A percentile compares a stretch with the other conserved stretches of the same genome.
These are phyloP conservation scores for Drosophila emarginata DNA, from an alignment of 2,888 invertebrate genomes.

Conservation along the genomic window DNA sequence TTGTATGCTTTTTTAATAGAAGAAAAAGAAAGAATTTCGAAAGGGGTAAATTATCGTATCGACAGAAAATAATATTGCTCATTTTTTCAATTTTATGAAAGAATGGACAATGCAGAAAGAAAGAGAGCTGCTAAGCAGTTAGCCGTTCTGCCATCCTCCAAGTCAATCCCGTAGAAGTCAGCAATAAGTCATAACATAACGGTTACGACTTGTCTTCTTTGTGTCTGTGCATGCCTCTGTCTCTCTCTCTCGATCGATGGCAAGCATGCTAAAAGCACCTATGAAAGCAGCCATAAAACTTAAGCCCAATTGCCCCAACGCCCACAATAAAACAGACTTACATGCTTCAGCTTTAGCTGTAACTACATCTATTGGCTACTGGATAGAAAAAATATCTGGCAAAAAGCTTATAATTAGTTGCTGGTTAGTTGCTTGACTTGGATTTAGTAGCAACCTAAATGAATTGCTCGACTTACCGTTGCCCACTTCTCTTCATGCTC, in stretches of 20 bases:
- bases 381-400: conserved; percentile 20
- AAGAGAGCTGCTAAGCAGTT: background rate
- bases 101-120: background rate
- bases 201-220: background rate
- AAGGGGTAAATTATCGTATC: too few relatives aligned
- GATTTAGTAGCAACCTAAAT: conserved; percentile 56
- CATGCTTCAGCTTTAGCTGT: conserved; percentile 7
- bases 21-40: background rate
- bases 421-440: background rate
- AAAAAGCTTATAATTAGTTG: conserved; percentile 52
- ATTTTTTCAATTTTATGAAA: background rate
- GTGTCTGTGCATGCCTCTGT: too few relatives aligned
- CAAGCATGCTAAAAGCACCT: background rate
- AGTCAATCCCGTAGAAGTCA: background rate
- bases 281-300: conserved; percentile 45
- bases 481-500: conserved; percentile 32
- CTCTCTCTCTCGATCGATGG: background rate
- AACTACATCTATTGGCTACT: conserved; percentile 21
- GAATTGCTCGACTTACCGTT: conserved; percentile 54
- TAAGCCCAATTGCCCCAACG: conserved; percentile 42
- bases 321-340: conserved; percentile 42
- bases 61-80: background rate
- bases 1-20: background rate
- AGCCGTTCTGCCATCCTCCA: background rate
- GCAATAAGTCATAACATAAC: background rate